Base-by-base conservation (phyloP, 2,113 vertebrate species). In the Lophura nycthemera region DNA sequence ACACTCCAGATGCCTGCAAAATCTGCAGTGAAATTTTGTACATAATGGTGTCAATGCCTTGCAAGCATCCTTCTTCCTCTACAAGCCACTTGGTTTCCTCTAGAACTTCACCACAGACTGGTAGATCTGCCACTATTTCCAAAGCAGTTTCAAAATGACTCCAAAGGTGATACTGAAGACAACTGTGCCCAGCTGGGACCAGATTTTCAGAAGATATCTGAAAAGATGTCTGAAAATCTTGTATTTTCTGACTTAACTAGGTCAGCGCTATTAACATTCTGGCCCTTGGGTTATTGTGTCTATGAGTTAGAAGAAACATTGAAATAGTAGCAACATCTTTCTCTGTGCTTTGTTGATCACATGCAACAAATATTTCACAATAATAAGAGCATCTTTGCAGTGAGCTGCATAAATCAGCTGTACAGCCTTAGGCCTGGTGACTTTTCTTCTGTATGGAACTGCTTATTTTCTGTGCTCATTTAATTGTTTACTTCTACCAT, bases 301-400 rank as follows among this genome's bases (percentile, higher is more conserved):
- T 95, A 1, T 57, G 85, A 95, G 74, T 73, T 91, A 70, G 71
- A 76, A 94, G 87, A 85, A 95, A 69, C 45, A 65, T 2, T 60
- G 69, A 80, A 94, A 74, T 71, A 90, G 88, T 71, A 91, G 86
- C 92, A 86, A 83, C 65, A 86, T 60, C 72, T 59, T 95, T 83
- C 72, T 83, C 67, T 45, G 29, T 0, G 6, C 54, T 67, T n/a
- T 52, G 72, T 90, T 74, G 72, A 83, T 74, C 64, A 27, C 64
- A 77, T 27, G 45, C 75, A 88, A 83, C 61, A 91, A 91, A 42
- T 71, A 91, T 90, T 95, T 91, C 86, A 83, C 72, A 91, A 91
- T 27, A 94, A 20, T 72, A 80, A 73, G 64, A 85, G 84, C 47
- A 76, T 42, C 40, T n/a, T 48, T 72, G 71, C 67, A 92, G 57